phyloP scores from a whole-genome alignment of 2,113 vertebrate genomes.

The Nothoprocta perdicaria region DNA sequence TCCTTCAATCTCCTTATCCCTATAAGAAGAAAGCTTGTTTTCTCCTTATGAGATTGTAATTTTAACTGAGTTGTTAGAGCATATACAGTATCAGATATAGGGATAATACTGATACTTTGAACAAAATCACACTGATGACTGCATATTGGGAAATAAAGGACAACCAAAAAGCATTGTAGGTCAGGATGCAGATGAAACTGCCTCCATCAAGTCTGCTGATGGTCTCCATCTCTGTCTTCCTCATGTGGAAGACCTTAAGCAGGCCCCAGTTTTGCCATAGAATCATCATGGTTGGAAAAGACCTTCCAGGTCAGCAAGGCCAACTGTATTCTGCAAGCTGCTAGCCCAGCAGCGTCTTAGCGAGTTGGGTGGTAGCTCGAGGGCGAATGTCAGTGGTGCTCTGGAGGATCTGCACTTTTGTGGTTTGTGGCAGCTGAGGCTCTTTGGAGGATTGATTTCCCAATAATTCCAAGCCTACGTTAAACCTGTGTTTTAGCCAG shows the following conservation, averaged over 20 bases:
- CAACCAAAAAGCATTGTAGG: background rate
- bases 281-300: too few relatives aligned
- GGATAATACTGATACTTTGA: background rate
- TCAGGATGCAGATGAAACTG: background rate
- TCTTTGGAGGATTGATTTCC: background rate
- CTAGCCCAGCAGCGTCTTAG: background rate
- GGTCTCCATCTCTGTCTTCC: accelerated
- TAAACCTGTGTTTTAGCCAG: constrained; percentile 15
- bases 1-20: background rate
- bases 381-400: background rate
- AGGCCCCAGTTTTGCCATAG: background rate
- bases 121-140: background rate
- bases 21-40: background rate
- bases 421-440: background rate
- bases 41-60: background rate
- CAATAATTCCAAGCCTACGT: background rate
- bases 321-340: background rate
- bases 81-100: background rate
- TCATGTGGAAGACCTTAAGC: background rate
- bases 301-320: too few relatives aligned
- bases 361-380: background rate
- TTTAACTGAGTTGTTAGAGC: background rate
- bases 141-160: background rate
- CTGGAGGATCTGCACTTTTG: background rate
- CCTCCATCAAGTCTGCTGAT: background rate